Base-by-base conservation (phyloP, 1,140 invertebrate genomes). In the Plutomurus gul region DNA sequence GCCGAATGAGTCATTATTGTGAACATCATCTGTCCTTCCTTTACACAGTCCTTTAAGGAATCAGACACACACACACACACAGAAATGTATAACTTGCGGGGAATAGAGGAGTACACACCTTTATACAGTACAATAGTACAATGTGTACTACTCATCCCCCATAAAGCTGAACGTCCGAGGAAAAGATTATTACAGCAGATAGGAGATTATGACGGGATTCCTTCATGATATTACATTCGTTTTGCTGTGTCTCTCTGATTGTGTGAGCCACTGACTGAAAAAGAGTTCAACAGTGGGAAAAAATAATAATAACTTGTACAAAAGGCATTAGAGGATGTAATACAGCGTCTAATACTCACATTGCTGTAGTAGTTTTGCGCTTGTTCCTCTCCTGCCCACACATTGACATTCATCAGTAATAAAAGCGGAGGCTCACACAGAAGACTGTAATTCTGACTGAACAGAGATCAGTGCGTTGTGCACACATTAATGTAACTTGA, bases 301-400 rank as follows among this genome's bases (percentile, higher is more conserved):
- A 65, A 65, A 65, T 65, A 33, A 65, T 65, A 27, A 65, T 65
- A 65, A 65, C 56, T 65, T 65, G 56, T 65, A 65, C 56, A 65
- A 65, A 51, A 65, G 56, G 56, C 56, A 65, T 65, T 65, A 65
- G 36, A 65, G 56, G 56, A 65, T 65, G 56, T 65, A 65, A 65
- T 65, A 65, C 27, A 3, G 27, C 30, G 27, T 36, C 27, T 65
- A 65, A 36, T 33, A 65, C 10, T 25, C n/a, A 33, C 56, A 33
- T 18, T 65, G 56, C n/a, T n/a, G n/a, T n/a, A n/a, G n/a, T n/a
- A n/a, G n/a, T n/a, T n/a, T n/a, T n/a, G n/a, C n/a, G n/a, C n/a
- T n/a, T n/a, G n/a, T n/a, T 25, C 56, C 16, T 30, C 27, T 65
- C 25, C 56, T 65, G 56, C 56, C 56, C 56, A 65, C 56, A 65